A percentile compares a stretch with the other conserved stretches of the same genome.
These are phyloP conservation scores for Ethmia dodecea DNA, from an alignment of 2,888 invertebrate species.

Conservation along the genomic window DNA sequence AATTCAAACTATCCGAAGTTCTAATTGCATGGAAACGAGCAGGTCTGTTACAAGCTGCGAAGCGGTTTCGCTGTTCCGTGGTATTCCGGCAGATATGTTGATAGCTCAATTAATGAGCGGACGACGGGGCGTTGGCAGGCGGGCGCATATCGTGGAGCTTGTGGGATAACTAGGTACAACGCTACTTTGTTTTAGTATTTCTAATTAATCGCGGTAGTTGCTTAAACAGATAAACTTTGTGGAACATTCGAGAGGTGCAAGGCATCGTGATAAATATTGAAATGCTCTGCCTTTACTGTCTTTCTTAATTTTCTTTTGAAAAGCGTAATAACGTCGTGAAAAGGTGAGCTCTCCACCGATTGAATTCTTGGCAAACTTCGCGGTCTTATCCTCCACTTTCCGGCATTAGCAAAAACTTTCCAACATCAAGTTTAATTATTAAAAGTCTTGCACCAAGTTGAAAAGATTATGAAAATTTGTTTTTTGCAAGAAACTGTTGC, in stretches of 20 bases:
- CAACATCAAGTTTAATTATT: conserved; percentile 22
- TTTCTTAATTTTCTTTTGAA: no score
- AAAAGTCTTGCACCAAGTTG: conserved; percentile 23
- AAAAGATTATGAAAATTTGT: conserved; percentile 36
- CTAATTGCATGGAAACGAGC: conserved; percentile 22
- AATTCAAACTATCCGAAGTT: conserved; percentile 15
- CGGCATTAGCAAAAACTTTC: background rate
- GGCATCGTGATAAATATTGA: no score
- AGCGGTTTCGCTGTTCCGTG: conserved; percentile 21
- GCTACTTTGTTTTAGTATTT: no score
- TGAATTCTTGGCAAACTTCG: conserved; percentile 56
- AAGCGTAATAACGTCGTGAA: no score
- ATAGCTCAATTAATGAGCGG: conserved; percentile 47
- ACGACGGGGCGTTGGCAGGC: conserved; percentile 23
- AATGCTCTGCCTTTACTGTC: no score
- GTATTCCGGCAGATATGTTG: conserved; percentile 40
- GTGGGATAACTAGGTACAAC: no score
- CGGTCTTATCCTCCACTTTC: conserved; percentile 16
- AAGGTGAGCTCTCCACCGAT: conserved; percentile 34
- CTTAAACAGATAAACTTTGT: no score
- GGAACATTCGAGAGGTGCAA: no score
- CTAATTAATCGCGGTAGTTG: no score
- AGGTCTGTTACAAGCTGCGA: conserved; percentile 26
- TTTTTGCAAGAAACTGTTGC: conserved; percentile 40
- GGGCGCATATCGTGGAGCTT: conserved; percentile 43